A percentile compares a stretch with the other conserved stretches of the same genome.
Conservation (phyloP, 1,140 invertebrate species). For the Papilio glaucus region DNA sequence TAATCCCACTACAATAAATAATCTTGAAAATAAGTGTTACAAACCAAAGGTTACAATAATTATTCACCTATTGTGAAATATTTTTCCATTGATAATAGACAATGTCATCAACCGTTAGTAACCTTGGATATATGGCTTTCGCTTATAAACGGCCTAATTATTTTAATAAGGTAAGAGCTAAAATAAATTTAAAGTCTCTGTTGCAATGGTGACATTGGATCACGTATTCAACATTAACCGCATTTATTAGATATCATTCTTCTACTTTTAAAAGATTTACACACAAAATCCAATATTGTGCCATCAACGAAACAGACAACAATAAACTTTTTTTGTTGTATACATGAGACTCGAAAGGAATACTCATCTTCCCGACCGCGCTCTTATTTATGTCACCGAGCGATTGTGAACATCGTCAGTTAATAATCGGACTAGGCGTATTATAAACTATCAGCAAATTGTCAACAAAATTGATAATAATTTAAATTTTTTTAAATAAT, state of each 20-base stretch:
- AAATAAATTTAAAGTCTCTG: background rate
- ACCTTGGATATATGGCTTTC: constrained; percentile 10
- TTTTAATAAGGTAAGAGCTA: constrained; percentile 29
- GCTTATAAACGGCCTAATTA: constrained; percentile 30
- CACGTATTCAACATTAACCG: background rate
- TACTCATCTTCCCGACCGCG: too few species aligned
- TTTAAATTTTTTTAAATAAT: too few species aligned
- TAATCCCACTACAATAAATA: background rate
- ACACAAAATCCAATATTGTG: background rate
- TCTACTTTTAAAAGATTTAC: background rate
- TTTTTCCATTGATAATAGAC: constrained; percentile 12
- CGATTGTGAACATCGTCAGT: too few species aligned
- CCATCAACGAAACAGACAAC: background rate
- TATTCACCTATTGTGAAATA: constrained; percentile 15
- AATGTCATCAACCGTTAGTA: constrained; percentile 13
- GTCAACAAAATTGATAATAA: too few species aligned
- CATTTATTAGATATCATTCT: background rate
- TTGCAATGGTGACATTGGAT: constrained; percentile 12
- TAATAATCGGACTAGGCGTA: too few species aligned
- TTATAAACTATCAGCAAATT: too few species aligned
- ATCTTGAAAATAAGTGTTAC: background rate
- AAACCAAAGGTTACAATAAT: constrained; percentile 4
- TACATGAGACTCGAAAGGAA: too few species aligned
- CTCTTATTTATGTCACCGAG: too few species aligned
- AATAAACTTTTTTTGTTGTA: too few species aligned